Base-by-base conservation (phyloP, 2,888 invertebrate species). In the Synanthedon andrenaeformis region DNA sequence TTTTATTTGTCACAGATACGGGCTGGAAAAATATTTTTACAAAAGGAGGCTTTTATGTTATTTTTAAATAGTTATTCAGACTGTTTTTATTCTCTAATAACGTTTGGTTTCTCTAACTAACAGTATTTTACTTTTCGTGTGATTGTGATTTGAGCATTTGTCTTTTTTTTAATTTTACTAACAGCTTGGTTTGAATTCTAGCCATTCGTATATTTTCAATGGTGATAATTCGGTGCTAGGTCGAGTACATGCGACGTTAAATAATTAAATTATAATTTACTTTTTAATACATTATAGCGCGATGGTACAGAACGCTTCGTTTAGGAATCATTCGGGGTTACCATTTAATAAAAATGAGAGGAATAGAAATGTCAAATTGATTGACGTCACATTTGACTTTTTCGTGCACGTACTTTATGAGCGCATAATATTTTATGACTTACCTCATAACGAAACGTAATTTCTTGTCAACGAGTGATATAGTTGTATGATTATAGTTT, bases 191-290 rank as follows among this genome's bases (percentile, higher is more conserved):
- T 66, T 67, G 65, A 60, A 65, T 69, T 62, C 58, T 63, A 60
- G 62, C 63, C 64, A 67, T 70, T 61, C 66, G 66, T 69, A 66
- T 71, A 62, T 67, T 64, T 70, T 69, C 72, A 70, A 76, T 78
- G 79, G 80, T 73, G 72, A 79, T 78, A 71, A 72, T 69, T 70
- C 69, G 85, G 84, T 84, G 83, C 85, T 85, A 83, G 71, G 67
- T 70, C 67, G 66, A 59, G 59, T 63, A 63, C 66, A 67, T 68
- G 66, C 49, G 53, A 53, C 54, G 57, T 61, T 61, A 35, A 49
- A 54, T 52, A 53, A 49, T 55, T 49, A 56, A 55, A 56, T 42
- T 45, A 14, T 61, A 63, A 62, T 64, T 51, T 42, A 17, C 35
- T 10, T 35, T 61, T 60, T 59, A 61, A 57, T 63, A 63, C 62